phyloP scores from a whole-genome alignment of 2,113 vertebrate species.

The Pseudorectes ferrugineus region DNA sequence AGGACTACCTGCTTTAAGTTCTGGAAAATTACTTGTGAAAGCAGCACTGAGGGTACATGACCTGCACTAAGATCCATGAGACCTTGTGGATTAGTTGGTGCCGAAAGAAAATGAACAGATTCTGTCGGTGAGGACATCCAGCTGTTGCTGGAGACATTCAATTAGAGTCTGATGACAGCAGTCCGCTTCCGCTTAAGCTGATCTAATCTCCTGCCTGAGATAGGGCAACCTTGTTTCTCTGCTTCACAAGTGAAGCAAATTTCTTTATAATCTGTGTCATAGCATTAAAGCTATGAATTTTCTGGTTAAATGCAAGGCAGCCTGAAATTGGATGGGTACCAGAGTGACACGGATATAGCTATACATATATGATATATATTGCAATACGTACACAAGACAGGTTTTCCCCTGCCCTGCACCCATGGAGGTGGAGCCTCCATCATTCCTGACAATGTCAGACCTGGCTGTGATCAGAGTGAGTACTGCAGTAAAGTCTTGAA shows the following conservation, averaged over 20 bases:
- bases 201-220: not conserved
- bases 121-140: not conserved
- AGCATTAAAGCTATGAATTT: not conserved
- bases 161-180: not conserved
- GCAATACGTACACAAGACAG: not conserved
- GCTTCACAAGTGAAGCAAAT: not conserved
- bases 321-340: not conserved
- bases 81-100: not conserved
- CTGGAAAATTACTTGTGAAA: not conserved
- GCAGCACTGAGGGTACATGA: not conserved
- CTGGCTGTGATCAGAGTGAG: not conserved
- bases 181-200: not conserved
- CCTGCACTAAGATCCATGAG: not conserved
- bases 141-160: not conserved
- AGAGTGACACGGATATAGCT: not conserved
- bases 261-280: not conserved
- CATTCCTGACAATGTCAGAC: not conserved
- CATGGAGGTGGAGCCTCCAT: not conserved
- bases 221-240: not conserved
- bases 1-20: not conserved
- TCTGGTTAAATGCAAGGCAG: not conserved
- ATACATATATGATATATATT: not conserved
- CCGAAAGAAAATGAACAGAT: accelerated
- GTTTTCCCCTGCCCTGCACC: not conserved
- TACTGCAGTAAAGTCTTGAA: not conserved